Evolutionary conservation across 2,888 invertebrate species (phyloP).

Genomic region (Hyposoter didymator): DNA sequence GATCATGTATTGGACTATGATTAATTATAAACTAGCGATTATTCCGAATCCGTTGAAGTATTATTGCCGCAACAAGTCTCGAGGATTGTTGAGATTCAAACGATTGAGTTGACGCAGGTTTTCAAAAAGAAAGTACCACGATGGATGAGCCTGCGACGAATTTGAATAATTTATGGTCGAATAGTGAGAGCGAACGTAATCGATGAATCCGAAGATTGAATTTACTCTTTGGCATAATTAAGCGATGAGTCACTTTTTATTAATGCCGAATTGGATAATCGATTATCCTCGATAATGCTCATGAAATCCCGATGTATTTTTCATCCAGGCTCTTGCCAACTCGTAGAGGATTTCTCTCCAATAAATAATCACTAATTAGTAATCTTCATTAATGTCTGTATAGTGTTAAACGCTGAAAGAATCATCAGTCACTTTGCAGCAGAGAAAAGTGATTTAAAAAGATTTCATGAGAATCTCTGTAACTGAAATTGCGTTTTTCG

Average conservation of each 20-base stretch:
- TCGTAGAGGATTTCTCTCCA: neutral
- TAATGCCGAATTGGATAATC: neutral
- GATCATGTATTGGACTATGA: slow-evolving; percentile 8
- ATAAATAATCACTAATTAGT: no score
- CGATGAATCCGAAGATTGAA: neutral
- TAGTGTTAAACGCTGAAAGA: no score
- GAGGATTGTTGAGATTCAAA: neutral
- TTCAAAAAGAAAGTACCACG: neutral
- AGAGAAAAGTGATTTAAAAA: neutral
- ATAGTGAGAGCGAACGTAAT: neutral
- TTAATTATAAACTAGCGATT: neutral
- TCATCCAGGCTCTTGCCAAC: neutral
- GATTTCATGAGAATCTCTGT: neutral
- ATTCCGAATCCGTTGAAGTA: neutral
- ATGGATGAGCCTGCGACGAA: neutral
- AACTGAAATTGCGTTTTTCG: neutral
- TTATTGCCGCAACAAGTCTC: neutral
- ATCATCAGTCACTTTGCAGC: no score
- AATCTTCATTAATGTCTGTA: no score
- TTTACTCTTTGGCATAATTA: neutral
- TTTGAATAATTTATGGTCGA: slow-evolving; percentile 1
- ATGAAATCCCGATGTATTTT: neutral
- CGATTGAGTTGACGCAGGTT: neutral
- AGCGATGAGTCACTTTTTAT: neutral
- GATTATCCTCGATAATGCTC: neutral